Percentiles rank a stretch among this genome's conserved stretches.
Conservation (phyloP, 2,797 vertebrate genomes). For the Falco berigora region DNA sequence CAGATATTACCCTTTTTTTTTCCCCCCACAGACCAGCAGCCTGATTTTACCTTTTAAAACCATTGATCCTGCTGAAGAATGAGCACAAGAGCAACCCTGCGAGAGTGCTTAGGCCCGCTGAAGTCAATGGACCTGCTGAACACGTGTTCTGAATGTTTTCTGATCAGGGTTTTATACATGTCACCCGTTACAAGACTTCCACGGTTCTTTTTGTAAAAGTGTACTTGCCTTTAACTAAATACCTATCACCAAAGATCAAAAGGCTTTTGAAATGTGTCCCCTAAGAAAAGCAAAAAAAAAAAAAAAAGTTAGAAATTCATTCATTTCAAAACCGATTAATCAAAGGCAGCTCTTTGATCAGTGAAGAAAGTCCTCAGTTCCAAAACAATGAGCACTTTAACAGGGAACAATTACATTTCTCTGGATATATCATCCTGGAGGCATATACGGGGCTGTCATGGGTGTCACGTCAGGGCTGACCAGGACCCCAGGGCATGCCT, state of each 20-base stretch:
- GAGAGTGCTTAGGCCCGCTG: not conserved
- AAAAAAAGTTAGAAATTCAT: not conserved
- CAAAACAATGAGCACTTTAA: not conserved
- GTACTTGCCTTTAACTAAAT: not conserved
- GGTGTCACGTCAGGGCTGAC: not conserved
- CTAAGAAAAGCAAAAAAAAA: not conserved
- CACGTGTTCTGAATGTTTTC: not conserved
- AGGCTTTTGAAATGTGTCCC: slow-evolving; percentile 27
- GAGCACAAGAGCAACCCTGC: not conserved
- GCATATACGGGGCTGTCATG: not conserved
- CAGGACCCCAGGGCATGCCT: accelerated
- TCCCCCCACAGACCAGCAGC: not conserved
- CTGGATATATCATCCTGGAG: not conserved
- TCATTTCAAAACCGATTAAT: slow-evolving; percentile 6
- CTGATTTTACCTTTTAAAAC: slow-evolving; percentile 25
- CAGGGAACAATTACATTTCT: not conserved
- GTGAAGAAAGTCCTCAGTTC: not conserved
- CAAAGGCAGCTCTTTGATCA: slow-evolving; percentile 28
- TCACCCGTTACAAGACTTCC: not conserved
- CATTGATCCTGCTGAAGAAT: not conserved
- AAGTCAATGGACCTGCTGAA: not conserved
- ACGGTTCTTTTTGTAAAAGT: not conserved
- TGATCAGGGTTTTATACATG: not conserved
- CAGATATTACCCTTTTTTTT: not conserved
- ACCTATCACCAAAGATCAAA: slow-evolving; percentile 22